A percentile compares a stretch with the other conserved stretches of the same genome.
Conservation (phyloP, 30 jellyfish, hydroid and myxozoan genomes). For the Aurelia aurita region DNA sequence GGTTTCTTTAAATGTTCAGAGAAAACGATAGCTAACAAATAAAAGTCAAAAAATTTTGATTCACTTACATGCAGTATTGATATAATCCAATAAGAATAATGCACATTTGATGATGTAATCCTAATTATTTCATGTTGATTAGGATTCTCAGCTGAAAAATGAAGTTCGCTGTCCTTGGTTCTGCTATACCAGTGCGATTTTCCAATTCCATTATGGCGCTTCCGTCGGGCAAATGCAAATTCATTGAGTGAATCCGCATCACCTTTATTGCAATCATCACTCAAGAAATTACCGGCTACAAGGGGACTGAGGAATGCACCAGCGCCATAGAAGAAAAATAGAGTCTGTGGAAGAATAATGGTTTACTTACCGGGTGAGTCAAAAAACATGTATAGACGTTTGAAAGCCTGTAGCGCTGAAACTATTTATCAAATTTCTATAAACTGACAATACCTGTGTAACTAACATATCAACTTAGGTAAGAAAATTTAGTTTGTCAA, state of each 20-base stretch:
- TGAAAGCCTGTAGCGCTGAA: too few species aligned
- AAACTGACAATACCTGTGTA: too few species aligned
- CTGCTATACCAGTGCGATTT: conserved; percentile 80
- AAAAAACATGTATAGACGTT: too few species aligned
- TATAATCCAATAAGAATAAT: conserved; percentile 87
- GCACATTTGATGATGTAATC: conserved; percentile 84
- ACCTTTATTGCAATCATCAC: conserved; percentile 97
- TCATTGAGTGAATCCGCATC: conserved; percentile 76
- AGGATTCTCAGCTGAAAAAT: conserved; percentile 57
- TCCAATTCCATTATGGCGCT: conserved; percentile 92
- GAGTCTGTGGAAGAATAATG: conserved; percentile 60
- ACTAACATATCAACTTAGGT: too few species aligned
- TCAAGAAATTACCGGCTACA: conserved; percentile 94
- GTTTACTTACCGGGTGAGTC: too few species aligned
- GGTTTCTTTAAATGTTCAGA: too few species aligned
- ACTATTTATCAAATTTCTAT: too few species aligned
- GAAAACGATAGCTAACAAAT: too few species aligned
- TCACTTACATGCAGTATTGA: conserved; percentile 80
- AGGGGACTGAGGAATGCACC: conserved; percentile 99
- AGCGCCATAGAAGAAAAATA: conserved; percentile 96
- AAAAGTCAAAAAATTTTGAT: too few species aligned
- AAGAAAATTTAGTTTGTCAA: too few species aligned
- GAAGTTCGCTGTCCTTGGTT: conserved; percentile 53
- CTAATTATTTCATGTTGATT: conserved; percentile 65
- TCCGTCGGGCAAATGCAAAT: conserved; percentile 93